These are phyloP conservation scores for Ceryle rudis DNA, from an alignment of 2,797 vertebrate species.

Conservation along the genomic window DNA sequence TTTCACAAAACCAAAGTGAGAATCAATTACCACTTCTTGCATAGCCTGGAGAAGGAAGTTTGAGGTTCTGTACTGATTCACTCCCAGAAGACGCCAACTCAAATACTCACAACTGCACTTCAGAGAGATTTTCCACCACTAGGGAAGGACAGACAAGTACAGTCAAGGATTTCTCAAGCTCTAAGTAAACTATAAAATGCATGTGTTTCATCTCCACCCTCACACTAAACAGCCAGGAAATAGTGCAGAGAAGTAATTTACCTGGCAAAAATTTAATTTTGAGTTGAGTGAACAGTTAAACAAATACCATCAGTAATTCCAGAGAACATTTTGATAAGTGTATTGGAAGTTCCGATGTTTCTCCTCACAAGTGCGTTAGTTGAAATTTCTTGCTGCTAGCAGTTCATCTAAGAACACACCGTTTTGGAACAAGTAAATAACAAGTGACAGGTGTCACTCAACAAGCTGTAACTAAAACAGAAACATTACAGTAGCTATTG, in stretches of 20 bases:
- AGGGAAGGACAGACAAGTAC: neutral
- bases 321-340: neutral
- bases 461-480: neutral
- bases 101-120: neutral
- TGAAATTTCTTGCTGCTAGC: neutral
- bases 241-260: neutral
- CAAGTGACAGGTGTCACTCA: slow-evolving; percentile 43
- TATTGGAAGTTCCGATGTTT: neutral
- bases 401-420: neutral
- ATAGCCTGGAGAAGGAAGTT: neutral
- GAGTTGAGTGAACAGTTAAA: neutral
- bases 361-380: accelerated
- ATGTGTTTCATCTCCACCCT: neutral
- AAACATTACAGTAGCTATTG: neutral
- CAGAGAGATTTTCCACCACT: neutral
- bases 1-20: neutral
- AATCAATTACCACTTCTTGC: neutral
- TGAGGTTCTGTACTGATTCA: neutral
- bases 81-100: neutral
- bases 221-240: neutral
- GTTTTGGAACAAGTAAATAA: neutral
- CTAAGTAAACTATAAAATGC: neutral
- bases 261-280: neutral
- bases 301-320: neutral
- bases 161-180: neutral